These are phyloP conservation scores for Heliconius himera DNA, from an alignment of 1,140 invertebrate genomes.

Conservation along the genomic window DNA sequence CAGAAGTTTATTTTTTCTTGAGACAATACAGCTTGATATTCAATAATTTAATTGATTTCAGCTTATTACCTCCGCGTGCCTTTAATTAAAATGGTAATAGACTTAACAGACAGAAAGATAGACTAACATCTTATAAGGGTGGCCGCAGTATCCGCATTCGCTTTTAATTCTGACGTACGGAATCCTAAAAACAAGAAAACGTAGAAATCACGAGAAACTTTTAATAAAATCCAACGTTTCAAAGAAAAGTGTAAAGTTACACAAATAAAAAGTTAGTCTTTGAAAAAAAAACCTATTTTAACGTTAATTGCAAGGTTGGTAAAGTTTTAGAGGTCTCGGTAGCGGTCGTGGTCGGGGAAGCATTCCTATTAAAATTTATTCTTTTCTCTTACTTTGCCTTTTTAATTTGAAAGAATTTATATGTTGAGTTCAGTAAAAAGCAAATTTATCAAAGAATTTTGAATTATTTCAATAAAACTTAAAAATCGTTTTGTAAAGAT, in stretches of 20 bases:
- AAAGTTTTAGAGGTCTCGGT: constrained; percentile 12
- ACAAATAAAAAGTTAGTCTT: constrained; percentile 21
- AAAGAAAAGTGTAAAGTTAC: constrained; percentile 8
- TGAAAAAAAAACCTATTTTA: constrained; percentile 19
- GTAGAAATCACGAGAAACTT: neutral
- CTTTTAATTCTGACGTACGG: too few species aligned
- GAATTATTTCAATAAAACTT: neutral
- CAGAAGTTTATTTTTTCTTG: too few species aligned
- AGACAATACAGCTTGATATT: too few species aligned
- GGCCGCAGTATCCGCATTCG: too few species aligned
- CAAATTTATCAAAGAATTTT: neutral
- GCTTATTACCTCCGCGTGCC: too few species aligned
- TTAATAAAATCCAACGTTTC: neutral
- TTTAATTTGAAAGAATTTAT: neutral
- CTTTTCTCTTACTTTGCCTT: neutral
- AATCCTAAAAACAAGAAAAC: neutral
- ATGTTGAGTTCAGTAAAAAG: neutral
- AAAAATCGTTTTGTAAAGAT: neutral
- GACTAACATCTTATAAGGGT: too few species aligned
- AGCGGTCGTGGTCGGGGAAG: neutral
- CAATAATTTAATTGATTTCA: too few species aligned
- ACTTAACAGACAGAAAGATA: too few species aligned
- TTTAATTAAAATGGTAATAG: too few species aligned
- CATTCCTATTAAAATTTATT: constrained; percentile 14
- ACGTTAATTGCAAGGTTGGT: constrained; percentile 20